phyloP scores from a whole-genome alignment of 2,797 vertebrate genomes.

The Sebastes iracundus region DNA sequence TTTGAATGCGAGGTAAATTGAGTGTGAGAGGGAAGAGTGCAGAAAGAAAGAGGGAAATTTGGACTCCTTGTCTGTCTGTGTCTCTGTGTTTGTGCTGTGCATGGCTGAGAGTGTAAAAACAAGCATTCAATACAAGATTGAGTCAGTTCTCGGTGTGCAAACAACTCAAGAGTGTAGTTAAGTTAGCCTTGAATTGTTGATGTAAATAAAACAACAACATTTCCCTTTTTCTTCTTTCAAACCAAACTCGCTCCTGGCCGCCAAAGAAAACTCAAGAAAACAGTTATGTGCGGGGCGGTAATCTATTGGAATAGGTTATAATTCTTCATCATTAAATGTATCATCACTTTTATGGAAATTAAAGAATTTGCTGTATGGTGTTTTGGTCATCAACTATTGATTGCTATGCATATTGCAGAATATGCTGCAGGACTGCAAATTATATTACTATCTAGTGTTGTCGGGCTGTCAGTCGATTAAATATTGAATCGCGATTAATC shows the following conservation, averaged over 20 bases:
- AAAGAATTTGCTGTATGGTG: not conserved
- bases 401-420: not conserved
- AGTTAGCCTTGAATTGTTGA: conserved; percentile 13
- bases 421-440: not conserved
- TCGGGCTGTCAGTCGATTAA: too few species aligned
- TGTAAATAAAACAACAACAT: conserved; percentile 30
- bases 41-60: not conserved
- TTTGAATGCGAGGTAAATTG: conserved; percentile 42
- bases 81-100: not conserved
- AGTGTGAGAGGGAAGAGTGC: conserved; percentile 1
- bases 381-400: not conserved
- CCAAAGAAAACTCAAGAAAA: not conserved
- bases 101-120: not conserved
- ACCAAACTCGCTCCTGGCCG: conserved; percentile 1
- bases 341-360: not conserved
- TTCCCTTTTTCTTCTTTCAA: conserved; percentile 8
- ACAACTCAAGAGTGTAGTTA: conserved; percentile 17
- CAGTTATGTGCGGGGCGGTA: not conserved
- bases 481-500: too few species aligned
- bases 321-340: not conserved
- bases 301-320: not conserved
- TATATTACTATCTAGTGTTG: not conserved
- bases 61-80: not conserved
- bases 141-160: not conserved
- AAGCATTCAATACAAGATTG: not conserved